Evolutionary conservation across 2,888 invertebrate species (phyloP), one percentile per base, ranked within the genome.

Genomic region (Andrena haemorrhoa): DNA sequence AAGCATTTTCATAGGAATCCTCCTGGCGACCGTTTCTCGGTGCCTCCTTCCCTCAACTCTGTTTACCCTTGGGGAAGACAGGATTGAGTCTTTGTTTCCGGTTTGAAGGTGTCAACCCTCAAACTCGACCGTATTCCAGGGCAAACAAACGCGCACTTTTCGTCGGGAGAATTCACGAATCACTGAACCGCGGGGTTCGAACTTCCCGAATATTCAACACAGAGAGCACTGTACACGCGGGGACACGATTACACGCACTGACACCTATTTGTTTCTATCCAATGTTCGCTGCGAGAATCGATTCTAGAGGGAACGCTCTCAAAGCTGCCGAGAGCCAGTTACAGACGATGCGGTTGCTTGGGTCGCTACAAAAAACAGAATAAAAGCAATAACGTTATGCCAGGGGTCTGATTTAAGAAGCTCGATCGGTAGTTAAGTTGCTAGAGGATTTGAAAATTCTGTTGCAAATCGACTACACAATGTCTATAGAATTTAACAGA

Each of bases 1-100:
- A 94, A 98, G 96, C 98, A 98, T 98, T 94, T 94, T 95, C 94
- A 94, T 94, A 85, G 92, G 93, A 73, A 84, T 88, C 79, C 92
- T 91, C 63, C 79, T 83, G 83, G 90, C 89, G 78, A 89, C 87
- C 89, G 88, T 79, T 20, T 85, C 80, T 65, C 89, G 89, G 89
- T 90, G 90, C 86, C 90, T 87, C 90, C 88, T 86, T 81, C 85
- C 86, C 86, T 89, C 89, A 49, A 60, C 69, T 72, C 86, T 84
- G 85, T 79, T 87, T 83, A 86, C 81, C 82, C 82, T 88, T 79
- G 84, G 84, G 84, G 85, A 90, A 88, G 87, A 86, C 87, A 88
- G 88, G 86, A 86, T 91, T 86, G 56, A 83, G 82, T 82, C 63
- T 61, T 77, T 78, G 74, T 72, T 79, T 80, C 56, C 75, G 85